These are phyloP conservation scores for Psittacula cyanocephala DNA, from an alignment of 2,113 vertebrate species.

Conservation along the genomic window DNA sequence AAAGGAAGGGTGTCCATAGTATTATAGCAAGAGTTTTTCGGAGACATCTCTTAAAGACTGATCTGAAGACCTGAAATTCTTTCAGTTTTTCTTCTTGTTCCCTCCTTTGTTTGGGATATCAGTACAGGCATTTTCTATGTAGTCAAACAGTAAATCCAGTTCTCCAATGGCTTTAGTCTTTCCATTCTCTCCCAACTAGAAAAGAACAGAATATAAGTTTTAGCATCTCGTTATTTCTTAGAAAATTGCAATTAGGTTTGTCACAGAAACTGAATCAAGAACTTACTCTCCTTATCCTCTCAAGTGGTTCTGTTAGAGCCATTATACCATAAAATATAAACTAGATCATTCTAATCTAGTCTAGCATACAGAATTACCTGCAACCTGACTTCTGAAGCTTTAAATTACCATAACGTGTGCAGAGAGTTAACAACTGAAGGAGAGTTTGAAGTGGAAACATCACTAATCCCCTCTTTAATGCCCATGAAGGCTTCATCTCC, in stretches of 20 bases:
- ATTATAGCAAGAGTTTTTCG: neutral
- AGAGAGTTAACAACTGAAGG: neutral
- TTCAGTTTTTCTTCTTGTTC: conserved; percentile 27
- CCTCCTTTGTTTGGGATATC: conserved; percentile 4
- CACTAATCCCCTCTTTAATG: neutral
- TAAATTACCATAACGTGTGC: neutral
- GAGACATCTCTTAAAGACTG: neutral
- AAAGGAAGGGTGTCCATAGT: neutral
- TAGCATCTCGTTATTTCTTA: neutral
- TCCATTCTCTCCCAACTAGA: conserved; percentile 74
- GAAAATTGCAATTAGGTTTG: neutral
- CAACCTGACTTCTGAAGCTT: neutral
- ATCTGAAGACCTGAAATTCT: neutral
- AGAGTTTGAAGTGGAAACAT: neutral
- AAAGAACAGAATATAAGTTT: neutral
- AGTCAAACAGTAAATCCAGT: conserved; percentile 76
- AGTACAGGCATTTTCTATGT: conserved; percentile 47
- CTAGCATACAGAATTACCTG: neutral
- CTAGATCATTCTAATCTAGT: neutral
- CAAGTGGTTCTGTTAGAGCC: neutral
- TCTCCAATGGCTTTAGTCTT: conserved; percentile 82
- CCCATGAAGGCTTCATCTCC: neutral
- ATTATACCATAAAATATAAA: neutral
- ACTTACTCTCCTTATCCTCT: neutral
- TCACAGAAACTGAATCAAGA: neutral